Percentiles rank a stretch among this genome's conserved stretches.
phyloP scores from a whole-genome alignment of 2,888 invertebrate genomes.

The Meloe dianella region DNA sequence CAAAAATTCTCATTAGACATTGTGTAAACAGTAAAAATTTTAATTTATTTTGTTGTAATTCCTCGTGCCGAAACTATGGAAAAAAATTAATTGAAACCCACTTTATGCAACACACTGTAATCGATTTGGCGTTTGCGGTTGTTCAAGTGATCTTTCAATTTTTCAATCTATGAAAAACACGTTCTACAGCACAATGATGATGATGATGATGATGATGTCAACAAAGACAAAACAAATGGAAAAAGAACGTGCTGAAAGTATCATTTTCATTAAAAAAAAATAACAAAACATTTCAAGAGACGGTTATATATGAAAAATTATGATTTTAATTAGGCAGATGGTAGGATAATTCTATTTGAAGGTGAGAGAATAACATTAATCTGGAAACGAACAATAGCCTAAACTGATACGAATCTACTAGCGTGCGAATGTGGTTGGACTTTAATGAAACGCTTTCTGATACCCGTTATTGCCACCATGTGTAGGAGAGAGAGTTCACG shows the following conservation, averaged over 20 bases:
- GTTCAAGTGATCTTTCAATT: slow-evolving; percentile 16
- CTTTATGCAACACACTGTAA: slow-evolving; percentile 10
- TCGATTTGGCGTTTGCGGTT: slow-evolving; percentile 17
- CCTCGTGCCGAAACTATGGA: neutral
- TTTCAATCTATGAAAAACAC: slow-evolving; percentile 8
- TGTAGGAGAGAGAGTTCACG: slow-evolving; percentile 38
- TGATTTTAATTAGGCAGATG: neutral
- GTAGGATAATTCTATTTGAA: slow-evolving; percentile 23
- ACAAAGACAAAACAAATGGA: neutral
- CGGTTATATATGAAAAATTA: neutral
- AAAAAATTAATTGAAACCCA: slow-evolving; percentile 16
- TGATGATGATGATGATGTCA: neutral
- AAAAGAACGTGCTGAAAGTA: neutral
- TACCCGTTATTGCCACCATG: slow-evolving; percentile 41
- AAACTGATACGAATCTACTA: slow-evolving; percentile 42
- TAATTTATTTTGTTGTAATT: neutral
- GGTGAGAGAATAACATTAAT: slow-evolving; percentile 35
- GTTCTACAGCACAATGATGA: neutral
- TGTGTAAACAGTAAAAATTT: neutral
- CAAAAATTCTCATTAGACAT: neutral
- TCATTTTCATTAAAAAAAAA: slow-evolving; percentile 14
- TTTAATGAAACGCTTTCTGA: slow-evolving; percentile 38
- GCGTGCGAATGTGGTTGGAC: slow-evolving; percentile 40
- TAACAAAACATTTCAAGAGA: no score
- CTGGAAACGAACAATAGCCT: slow-evolving; percentile 37